These are phyloP conservation scores for Lepidurus packardi DNA, from an alignment of 1,140 invertebrate genomes.

Conservation along the genomic window DNA sequence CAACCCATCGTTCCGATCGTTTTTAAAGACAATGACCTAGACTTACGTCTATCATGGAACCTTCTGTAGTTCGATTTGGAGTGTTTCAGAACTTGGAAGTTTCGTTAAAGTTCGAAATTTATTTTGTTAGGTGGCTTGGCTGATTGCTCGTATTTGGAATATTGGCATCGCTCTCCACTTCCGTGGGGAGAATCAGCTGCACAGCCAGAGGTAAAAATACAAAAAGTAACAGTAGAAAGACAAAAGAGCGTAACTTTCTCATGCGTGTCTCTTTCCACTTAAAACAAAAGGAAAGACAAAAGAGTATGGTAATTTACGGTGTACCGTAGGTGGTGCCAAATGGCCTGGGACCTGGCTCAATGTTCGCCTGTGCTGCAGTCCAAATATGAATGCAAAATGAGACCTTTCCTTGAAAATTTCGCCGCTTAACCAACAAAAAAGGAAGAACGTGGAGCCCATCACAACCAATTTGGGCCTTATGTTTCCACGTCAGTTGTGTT, in stretches of 20 bases:
- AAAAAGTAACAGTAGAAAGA: not conserved
- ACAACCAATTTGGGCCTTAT: too few relatives aligned
- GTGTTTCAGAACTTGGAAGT: too few relatives aligned
- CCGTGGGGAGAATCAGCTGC: not conserved
- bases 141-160: slow-evolving; percentile 14
- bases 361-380: not conserved
- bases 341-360: slow-evolving; percentile 2
- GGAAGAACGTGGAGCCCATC: too few relatives aligned
- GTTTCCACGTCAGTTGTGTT: too few relatives aligned
- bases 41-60: too few relatives aligned
- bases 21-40: too few relatives aligned
- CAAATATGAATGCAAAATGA: slow-evolving; percentile 14
- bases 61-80: too few relatives aligned
- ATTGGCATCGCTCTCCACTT: not conserved
- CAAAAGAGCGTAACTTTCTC: not conserved
- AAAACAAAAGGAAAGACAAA: not conserved
- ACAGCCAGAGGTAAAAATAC: not conserved
- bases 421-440: not conserved
- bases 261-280: slow-evolving; percentile 7
- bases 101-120: not conserved
- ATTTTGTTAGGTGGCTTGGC: not conserved
- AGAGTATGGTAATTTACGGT: slow-evolving; percentile 3
- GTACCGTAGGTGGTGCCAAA: slow-evolving; percentile 13
- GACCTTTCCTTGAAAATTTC: not conserved
- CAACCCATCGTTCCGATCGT: too few relatives aligned